Base-by-base conservation (phyloP, 23 tunicate genomes). In the Oikopleura albicans region DNA sequence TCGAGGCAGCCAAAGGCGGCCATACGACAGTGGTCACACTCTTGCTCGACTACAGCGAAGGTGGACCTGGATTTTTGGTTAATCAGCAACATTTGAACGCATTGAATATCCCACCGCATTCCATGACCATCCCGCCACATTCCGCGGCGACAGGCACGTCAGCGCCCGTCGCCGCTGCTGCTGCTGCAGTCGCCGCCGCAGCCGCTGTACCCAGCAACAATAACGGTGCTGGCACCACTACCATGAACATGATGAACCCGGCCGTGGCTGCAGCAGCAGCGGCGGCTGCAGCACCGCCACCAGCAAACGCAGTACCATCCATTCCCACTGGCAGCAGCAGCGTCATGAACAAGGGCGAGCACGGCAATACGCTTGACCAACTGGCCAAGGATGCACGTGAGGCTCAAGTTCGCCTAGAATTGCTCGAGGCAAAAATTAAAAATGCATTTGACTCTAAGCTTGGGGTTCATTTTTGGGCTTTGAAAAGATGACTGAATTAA, bases 1-100 rank as follows among this genome's bases (percentile, higher is more conserved):
- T 95, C 56, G 99, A 95, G 86, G 96, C 99, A 0, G 83, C 91
- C 40, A 88, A 87, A 75, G 92, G 92, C 22, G 99, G 99, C 38
- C 96, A 95, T 83, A 85, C 89, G 8, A 66, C 75, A 36, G 89
- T 95, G 36, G 99, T 95, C 49, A 87, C 86, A 66, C 83, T 87
- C 40, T 87, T 95, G 63, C 87, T 95, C 4, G 99, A 95, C 33
- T n/a, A 16, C 37, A 16, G 4, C 35, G 34, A 29, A 71, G 79
- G 34, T 4, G 79, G 79, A 27, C 34, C 79, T 2, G 34, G 79
- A 22, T 71, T 22, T 31, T 16, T 71, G 33, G 8, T 49, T 8
- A 71, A 31, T 31, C 34, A 71, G 35, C 35, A 71, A 49, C 63
- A 49, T 49, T 22, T 49, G 16, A 49, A 49, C 63, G 63, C 63